Conservation (phyloP, 2,113 vertebrate species). For the Callithrix jacchus region DNA sequence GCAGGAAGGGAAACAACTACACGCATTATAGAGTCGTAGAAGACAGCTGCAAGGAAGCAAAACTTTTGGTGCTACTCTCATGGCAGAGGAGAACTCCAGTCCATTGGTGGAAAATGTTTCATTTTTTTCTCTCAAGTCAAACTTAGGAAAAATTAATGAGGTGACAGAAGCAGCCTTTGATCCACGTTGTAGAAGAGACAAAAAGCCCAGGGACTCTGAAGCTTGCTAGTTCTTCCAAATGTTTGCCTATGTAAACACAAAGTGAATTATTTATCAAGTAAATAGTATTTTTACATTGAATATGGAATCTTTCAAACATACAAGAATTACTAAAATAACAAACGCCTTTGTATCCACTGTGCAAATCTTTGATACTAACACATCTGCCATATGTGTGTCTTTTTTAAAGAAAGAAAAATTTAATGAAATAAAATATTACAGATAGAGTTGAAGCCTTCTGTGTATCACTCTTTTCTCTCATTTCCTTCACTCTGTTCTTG, state of each 20-base stretch:
- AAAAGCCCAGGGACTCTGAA: background rate
- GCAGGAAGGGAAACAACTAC: constrained; percentile 21
- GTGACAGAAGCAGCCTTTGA: background rate
- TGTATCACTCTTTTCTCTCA: background rate
- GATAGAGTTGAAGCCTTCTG: background rate
- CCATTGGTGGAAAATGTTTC: background rate
- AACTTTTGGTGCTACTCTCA: background rate
- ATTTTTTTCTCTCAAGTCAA: constrained; percentile 8
- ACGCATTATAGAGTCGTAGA: background rate
- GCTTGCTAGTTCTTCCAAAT: background rate
- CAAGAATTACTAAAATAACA: background rate
- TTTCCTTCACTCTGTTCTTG: background rate
- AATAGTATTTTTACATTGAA: constrained; percentile 13
- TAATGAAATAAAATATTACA: constrained; percentile 12
- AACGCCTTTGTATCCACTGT: background rate
- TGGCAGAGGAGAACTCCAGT: background rate
- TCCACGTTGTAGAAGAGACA: background rate
- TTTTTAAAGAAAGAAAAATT: constrained; percentile 41
- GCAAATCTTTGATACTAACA: background rate
- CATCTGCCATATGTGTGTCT: background rate
- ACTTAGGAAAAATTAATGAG: background rate
- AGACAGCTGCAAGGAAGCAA: background rate
- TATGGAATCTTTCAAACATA: background rate
- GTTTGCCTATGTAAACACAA: background rate
- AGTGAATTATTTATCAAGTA: constrained; percentile 23